Percentiles rank a stretch among this genome's conserved stretches.
phyloP scores from a whole-genome alignment of 92 coral and sea anemone species.

The Umimayanthus kanabou region DNA sequence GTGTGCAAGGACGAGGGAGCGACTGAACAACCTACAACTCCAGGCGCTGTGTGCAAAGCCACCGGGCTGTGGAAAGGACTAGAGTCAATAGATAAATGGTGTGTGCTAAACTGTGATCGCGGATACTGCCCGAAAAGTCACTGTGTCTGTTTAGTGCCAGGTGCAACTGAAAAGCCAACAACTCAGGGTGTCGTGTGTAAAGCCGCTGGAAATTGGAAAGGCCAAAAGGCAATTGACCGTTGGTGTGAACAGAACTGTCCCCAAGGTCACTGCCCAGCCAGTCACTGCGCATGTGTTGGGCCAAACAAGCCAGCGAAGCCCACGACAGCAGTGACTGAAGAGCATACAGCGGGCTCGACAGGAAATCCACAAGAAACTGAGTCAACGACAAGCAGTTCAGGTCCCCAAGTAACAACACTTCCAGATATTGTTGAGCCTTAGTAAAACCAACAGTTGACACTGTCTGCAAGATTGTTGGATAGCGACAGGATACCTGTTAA shows the following conservation, averaged over 20 bases:
- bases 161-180: constrained; percentile 12
- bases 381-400: background rate
- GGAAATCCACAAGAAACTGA: background rate
- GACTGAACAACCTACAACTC: constrained; percentile 11
- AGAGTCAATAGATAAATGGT: constrained; percentile 40
- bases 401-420: background rate
- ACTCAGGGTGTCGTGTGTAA: background rate
- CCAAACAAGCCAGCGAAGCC: background rate
- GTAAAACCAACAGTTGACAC: background rate
- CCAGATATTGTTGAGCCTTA: background rate
- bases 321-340: background rate
- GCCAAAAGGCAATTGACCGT: background rate
- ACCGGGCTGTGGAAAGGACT: background rate
- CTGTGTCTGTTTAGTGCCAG: background rate
- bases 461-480: background rate
- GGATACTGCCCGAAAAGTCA: constrained; percentile 28
- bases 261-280: constrained; percentile 4
- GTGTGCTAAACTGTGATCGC: constrained; percentile 12
- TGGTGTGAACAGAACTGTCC: constrained; percentile 32
- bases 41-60: background rate
- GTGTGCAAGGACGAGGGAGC: background rate
- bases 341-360: background rate
- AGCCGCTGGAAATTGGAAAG: constrained; percentile 9
- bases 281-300: background rate
- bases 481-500: background rate